Conservation (phyloP, 2,797 vertebrate species). For the Myotis findleyi region DNA sequence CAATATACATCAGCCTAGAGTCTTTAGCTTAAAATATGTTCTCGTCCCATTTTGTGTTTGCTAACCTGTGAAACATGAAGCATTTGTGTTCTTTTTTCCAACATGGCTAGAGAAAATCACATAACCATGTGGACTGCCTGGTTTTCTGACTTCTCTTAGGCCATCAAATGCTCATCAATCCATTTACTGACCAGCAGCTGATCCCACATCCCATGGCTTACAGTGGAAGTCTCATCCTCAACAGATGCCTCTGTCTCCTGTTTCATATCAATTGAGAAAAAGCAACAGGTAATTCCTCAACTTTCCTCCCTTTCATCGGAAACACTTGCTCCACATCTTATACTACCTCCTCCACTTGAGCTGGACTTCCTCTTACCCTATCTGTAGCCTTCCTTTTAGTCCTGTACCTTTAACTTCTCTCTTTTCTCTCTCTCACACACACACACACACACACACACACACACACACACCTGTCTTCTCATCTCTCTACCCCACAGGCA, state of each 20-base stretch:
- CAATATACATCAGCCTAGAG: neutral
- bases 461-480: neutral
- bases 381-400: neutral
- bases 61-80: neutral
- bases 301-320: neutral
- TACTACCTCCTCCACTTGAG: neutral
- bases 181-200: neutral
- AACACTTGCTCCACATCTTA: neutral
- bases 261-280: neutral
- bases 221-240: neutral
- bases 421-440: neutral
- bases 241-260: neutral
- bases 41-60: neutral
- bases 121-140: neutral
- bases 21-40: neutral
- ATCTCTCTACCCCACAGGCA: neutral
- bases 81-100: neutral
- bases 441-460: neutral
- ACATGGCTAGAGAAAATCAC: neutral
- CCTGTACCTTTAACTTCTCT: neutral
- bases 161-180: neutral
- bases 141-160: neutral
- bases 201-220: neutral
- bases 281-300: neutral
- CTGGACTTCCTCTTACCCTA: neutral